A percentile compares a stretch with the other conserved stretches of the same genome.
phyloP scores from a whole-genome alignment of 2,888 invertebrate genomes.

The Gymnocheta viridis region DNA sequence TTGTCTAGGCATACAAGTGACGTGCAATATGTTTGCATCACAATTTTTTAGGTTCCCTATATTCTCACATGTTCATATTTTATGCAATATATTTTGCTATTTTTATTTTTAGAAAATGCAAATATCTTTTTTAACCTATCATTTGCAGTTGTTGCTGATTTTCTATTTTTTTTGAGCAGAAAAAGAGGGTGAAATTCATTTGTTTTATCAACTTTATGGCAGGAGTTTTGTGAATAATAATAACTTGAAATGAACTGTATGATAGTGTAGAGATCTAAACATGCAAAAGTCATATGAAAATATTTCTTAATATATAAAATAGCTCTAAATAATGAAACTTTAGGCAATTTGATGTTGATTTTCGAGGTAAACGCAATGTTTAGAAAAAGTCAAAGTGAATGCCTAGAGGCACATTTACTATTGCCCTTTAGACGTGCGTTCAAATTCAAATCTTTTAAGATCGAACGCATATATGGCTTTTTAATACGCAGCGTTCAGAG shows the following conservation, averaged over 20 bases:
- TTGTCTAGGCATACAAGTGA: not conserved
- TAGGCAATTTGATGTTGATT: no score
- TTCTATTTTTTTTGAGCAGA: no score
- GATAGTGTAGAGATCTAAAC: not conserved
- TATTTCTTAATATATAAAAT: not conserved
- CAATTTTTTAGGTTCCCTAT: not conserved
- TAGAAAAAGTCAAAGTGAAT: no score
- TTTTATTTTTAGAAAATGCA: not conserved
- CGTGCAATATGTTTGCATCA: not conserved
- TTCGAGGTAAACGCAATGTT: no score
- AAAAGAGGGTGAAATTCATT: not conserved
- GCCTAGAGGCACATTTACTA: no score
- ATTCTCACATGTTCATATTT: not conserved
- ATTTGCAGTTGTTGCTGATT: not conserved
- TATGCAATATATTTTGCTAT: not conserved
- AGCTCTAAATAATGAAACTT: no score
- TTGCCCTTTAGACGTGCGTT: no score
- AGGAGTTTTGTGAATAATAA: not conserved
- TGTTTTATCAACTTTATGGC: not conserved
- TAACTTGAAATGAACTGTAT: not conserved
- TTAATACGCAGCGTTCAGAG: no score
- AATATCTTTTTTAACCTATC: not conserved
- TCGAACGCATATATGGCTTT: no score
- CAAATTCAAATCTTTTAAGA: no score
- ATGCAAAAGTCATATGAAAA: not conserved